A percentile compares a stretch with the other conserved stretches of the same genome.
Conservation (phyloP, 1,140 invertebrate genomes). For the Pseudomyrmex gracilis region DNA sequence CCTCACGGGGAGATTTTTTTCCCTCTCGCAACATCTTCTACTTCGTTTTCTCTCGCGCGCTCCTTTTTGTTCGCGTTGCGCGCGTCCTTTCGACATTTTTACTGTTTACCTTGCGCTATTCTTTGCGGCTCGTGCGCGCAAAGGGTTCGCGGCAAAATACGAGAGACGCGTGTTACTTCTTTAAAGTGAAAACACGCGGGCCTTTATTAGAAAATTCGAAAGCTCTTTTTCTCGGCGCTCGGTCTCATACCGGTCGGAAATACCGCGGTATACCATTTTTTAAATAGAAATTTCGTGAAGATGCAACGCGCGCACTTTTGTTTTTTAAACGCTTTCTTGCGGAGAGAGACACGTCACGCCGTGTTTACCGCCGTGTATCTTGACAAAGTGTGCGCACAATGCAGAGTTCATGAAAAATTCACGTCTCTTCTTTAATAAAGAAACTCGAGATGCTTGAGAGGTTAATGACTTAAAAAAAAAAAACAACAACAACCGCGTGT, state of each 20-base stretch:
- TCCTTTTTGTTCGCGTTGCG: not conserved
- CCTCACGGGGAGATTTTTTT: not conserved
- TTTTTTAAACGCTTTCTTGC: too few species aligned
- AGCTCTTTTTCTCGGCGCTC: too few species aligned
- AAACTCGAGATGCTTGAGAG: not conserved
- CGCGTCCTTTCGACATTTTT: constrained; percentile 17
- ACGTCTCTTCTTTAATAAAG: constrained; percentile 23
- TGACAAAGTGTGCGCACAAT: not conserved
- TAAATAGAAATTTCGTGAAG: not conserved
- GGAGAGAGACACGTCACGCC: too few species aligned
- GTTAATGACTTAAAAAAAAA: constrained; percentile 17
- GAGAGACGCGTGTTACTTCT: not conserved
- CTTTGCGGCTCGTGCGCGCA: constrained; percentile 20
- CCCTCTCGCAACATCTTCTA: not conserved
- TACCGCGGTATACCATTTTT: not conserved
- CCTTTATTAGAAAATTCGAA: too few species aligned
- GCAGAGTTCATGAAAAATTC: constrained; percentile 25
- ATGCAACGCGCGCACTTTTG: too few species aligned
- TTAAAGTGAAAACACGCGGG: not conserved
- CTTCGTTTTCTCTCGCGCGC: not conserved
- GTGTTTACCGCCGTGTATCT: not conserved
- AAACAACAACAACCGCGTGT: not conserved
- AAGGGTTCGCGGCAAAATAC: not conserved
- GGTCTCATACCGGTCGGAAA: too few species aligned
- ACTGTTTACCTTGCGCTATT: not conserved